Base-by-base conservation (phyloP, 1,140 invertebrate genomes). In the Bactericera cockerelli region DNA sequence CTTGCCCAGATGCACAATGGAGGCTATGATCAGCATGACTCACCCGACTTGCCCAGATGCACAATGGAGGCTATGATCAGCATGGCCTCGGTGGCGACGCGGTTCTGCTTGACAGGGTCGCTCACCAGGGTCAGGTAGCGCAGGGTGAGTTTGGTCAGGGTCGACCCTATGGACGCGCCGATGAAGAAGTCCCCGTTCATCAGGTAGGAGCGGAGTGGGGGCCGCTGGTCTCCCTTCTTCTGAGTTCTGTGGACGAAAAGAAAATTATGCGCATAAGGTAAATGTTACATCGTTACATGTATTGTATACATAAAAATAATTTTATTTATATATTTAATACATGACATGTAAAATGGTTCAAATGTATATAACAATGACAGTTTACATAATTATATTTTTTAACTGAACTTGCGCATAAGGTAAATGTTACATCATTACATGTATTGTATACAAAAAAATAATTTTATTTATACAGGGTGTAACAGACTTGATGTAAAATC, bases 181-280 rank as follows among this genome's bases (percentile, higher is more conserved):
- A 98, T 87, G 70, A 98, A 99, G 73, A 95, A 96, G 67, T 99
- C 93, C 1, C 93, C 94, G 63, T 92, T 84, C 74, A 94, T 82
- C 65, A 99, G 79, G 66, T 93, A 93, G 62, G 89, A 83, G 11
- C 92, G 77, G 56, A 96, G 70, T 36, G 87, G 80, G 14, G 92
- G 92, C 60, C 87, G 78, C 66, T 79, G 78, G 67, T 83, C 81
- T 63, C 71, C 71, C 66, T 83, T 84, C 65, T 80, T 81, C 11
- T 74, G 71, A 68, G 70, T 70, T 10, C 77, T 78, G 60, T 59
- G 62, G n/a, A 64, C 62, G 22, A 59, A 63, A n/a, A 57, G 10
- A 36, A 57, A 57, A 57, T 57, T 36, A 10, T 11, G n/a, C 11
- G 25, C 42, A 31, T 11, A 36, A 10, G 10, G 10, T 33, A 33